phyloP scores from a whole-genome alignment of 1,140 invertebrate genomes.

The Leptonema lineaticorne region DNA sequence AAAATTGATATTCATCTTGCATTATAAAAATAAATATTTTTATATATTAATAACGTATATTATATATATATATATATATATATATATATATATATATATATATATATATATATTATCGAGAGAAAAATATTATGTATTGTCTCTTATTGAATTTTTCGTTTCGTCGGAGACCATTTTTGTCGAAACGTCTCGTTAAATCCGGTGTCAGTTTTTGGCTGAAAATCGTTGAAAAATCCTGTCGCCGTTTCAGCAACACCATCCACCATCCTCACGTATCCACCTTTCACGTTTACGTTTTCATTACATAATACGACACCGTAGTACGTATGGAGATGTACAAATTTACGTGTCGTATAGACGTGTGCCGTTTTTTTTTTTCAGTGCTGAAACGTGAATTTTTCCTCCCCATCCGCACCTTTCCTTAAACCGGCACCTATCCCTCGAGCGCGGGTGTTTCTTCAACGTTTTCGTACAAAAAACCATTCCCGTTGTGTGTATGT shows the following conservation, averaged over 20 bases:
- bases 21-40: too few species aligned
- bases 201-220: background rate
- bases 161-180: background rate
- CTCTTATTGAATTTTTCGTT: background rate
- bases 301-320: slow-evolving; percentile 14
- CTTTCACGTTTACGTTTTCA: slow-evolving; percentile 6
- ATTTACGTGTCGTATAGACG: background rate
- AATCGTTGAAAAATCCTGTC: background rate
- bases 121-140: background rate
- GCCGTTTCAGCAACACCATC: background rate
- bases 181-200: background rate
- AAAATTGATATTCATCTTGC: too few species aligned
- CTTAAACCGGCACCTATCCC: background rate
- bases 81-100: background rate
- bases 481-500: background rate
- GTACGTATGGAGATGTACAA: background rate
- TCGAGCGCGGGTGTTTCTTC: background rate
- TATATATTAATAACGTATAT: too few species aligned
- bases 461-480: background rate
- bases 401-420: background rate
- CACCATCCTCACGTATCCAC: background rate
- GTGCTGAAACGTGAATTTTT: background rate
- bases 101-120: background rate
- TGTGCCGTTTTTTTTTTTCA: background rate
- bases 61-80: background rate